Base-by-base conservation (phyloP, 2,797 vertebrate genomes). In the Pipistrellus pipistrellus region DNA sequence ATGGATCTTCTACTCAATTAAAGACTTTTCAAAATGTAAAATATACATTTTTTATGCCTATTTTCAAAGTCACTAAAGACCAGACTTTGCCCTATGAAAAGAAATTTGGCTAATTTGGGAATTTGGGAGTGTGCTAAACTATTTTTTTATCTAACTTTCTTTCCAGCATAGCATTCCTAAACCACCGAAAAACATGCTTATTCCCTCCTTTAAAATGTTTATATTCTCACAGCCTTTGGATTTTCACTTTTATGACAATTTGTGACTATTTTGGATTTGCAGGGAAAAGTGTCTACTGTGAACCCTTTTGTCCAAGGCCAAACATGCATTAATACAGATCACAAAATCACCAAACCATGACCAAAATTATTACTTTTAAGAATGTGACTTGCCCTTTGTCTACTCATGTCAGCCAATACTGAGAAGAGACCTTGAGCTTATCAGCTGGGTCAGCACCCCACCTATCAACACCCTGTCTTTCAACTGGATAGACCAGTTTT, bases 71-170 rank as follows among this genome's bases (percentile, higher is more conserved):
- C 75, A 96, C 87, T 93, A 82, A 96, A 95, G 90, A 94, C 89
- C 91, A 96, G 91, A 89, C 95, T 97, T 97, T 85, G 59, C 73
- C 81, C 44, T 78, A 59, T 6, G 6, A 82, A 92, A 87, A 93
- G 68, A 88, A 96, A 82, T 90, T 94, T 55, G 4, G 68, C 80
- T 94, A 94, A 95, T 95, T 96, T 93, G 80, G 87, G 90, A 95
- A 71, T 89, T 95, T 96, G 64, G 59, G 66, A 84, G 68, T 76
- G 66, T 96, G 89, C 78, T 85, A 76, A 96, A 93, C 82, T 96
- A 92, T 96, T 96, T 96, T 96, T 96, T 96, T 96, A 90, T 95
- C 77, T 93, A 62, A 85, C 30, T 96, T 95, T 90, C 48, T 84
- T 85, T 93, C 27, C 25, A 94, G 68, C 73, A 71, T 59, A 96